Evolutionary conservation across 2,797 vertebrate genomes (phyloP).

Genomic region (Acanthurus leucopareius): DNA sequence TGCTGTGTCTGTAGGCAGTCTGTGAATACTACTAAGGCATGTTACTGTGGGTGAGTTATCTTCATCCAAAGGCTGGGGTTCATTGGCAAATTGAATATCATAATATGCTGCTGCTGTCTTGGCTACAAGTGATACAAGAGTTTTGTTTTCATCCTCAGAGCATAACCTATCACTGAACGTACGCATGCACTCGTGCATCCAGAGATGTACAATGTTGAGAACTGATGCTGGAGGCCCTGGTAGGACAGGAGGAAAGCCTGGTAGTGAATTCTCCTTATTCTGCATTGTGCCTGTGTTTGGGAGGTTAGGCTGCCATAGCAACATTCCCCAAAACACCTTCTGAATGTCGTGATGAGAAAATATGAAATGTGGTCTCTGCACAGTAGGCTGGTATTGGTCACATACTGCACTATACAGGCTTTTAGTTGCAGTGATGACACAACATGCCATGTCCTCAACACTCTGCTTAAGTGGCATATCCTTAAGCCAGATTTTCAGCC

Average conservation of each 20-base stretch:
- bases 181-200: constrained; percentile 91
- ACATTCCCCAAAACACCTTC: constrained; percentile 88
- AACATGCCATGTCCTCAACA: constrained; percentile 71
- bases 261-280: constrained; percentile 7
- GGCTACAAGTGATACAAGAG: constrained; percentile 78
- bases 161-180: constrained; percentile 87
- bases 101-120: constrained; percentile 79
- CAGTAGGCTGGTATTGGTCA: constrained; percentile 74
- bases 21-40: background rate
- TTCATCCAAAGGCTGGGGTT: background rate
- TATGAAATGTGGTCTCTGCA: constrained; percentile 74
- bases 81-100: constrained; percentile 47
- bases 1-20: constrained; percentile 4
- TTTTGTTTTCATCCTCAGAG: constrained; percentile 74
- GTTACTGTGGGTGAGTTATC: background rate
- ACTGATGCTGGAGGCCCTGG: constrained; percentile 43
- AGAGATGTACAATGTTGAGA: constrained; percentile 83
- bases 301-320: constrained; percentile 74
- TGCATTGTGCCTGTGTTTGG: constrained; percentile 18
- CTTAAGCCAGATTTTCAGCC: constrained; percentile 85
- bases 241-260: constrained; percentile 17
- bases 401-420: constrained; percentile 79
- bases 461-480: constrained; percentile 68
- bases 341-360: constrained; percentile 88
- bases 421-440: constrained; percentile 86